phyloP scores from a whole-genome alignment of 1,140 invertebrate genomes.

The Drosophila bifasciata region DNA sequence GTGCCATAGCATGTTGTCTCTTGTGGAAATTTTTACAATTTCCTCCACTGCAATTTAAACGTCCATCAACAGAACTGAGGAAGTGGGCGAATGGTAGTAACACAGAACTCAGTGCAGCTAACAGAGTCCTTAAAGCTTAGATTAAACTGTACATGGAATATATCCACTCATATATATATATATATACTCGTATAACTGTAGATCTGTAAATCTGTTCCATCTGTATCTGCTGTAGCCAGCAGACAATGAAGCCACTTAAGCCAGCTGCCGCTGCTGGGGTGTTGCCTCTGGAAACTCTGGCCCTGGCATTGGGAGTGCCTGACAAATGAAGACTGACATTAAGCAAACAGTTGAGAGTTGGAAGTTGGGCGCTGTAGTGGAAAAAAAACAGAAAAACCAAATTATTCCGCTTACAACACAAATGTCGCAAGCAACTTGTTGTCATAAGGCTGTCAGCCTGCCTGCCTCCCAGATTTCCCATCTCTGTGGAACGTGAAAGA shows the following conservation, averaged over 20 bases:
- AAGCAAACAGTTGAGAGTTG: slow-evolving; percentile 72
- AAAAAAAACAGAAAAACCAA: slow-evolving; percentile 61
- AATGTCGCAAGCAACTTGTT: slow-evolving; percentile 79
- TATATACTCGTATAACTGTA: background rate
- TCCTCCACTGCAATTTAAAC: slow-evolving; percentile 78
- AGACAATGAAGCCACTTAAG: slow-evolving; percentile 79
- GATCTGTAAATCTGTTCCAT: slow-evolving; percentile 13
- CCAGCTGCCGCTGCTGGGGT: slow-evolving; percentile 40
- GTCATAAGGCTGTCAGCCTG: slow-evolving; percentile 64
- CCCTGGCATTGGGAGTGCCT: slow-evolving; percentile 43
- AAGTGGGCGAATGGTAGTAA: background rate
- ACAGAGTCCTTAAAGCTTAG: slow-evolving; percentile 49
- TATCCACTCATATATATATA: too few relatives aligned
- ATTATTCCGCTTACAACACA: slow-evolving; percentile 60
- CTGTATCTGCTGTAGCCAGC: slow-evolving; percentile 40
- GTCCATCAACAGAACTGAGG: slow-evolving; percentile 61
- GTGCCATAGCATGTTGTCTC: slow-evolving; percentile 35
- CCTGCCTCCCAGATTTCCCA: slow-evolving; percentile 40
- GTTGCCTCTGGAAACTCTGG: slow-evolving; percentile 1
- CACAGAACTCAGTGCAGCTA: slow-evolving; percentile 10
- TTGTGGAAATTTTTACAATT: slow-evolving; percentile 62
- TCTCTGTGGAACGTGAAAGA: slow-evolving; percentile 67
- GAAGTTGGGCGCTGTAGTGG: background rate
- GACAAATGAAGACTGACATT: slow-evolving; percentile 84
- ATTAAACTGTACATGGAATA: slow-evolving; percentile 35